Base-by-base conservation (phyloP, 1,140 invertebrate genomes). In the Acromyrmex heyeri region DNA sequence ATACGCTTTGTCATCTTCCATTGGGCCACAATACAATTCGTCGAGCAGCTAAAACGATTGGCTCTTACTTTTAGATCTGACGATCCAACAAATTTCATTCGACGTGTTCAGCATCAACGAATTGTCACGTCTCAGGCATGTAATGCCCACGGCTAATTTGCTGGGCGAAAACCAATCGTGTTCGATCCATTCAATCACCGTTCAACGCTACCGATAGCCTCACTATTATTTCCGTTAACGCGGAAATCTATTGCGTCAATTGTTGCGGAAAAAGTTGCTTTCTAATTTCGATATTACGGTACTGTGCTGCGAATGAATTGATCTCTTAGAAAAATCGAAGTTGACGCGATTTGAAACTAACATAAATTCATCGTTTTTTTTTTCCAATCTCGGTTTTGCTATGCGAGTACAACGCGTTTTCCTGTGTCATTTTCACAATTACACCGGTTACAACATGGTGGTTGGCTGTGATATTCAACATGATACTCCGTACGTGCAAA, bases 391-490 rank as follows among this genome's bases (percentile, higher is more conserved):
- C 2, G 8, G 12, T 61, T 4, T 55, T 53, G 3, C 8, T 12
- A 24, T 3, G 59, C 10, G n/a, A 21, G 3, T 5, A 21, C 21
- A 10, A 59, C 21, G 57, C 8, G 14, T 61, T 61, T 27, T 6
- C 14, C 8, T 50, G 48, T 62, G 5, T 62, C 3, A 5, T n/a
- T 38, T 67, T 12, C 30, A 38, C 34, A 59, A 24, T 24, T 1
- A 12, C 10, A 67, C 34, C 12, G 65, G 34, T 67, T 27, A n/a
- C 65, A 38, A 21, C 65, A 67, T 67, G 65, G 65, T 67, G n/a
- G 18, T 67, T 67, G 34, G 27, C n/a, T 38, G 8, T 44, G 8
- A n/a, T 3, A 67, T 38, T 67, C 65, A 67, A 69, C 38, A 69
- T 69, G 38, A 48, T 6, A 24, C 1, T 24, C 18, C 4, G 67